Conservation (phyloP, 2,888 invertebrate genomes). For the Lamproptera curius region DNA sequence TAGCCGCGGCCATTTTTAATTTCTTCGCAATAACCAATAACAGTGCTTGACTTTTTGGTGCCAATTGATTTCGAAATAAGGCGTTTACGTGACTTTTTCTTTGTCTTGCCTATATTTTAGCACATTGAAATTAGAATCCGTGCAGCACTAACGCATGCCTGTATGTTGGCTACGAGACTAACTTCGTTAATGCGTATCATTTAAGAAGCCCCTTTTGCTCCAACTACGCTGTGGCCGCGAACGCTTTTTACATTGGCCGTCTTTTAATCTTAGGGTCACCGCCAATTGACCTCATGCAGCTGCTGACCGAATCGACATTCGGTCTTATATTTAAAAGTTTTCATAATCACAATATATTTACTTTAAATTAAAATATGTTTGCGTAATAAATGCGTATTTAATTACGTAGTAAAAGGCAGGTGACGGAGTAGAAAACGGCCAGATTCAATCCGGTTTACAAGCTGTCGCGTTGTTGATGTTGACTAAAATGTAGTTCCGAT, state of each 20-base stretch:
- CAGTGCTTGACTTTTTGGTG: too few relatives aligned
- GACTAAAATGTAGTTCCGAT: too few relatives aligned
- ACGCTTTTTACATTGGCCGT: slow-evolving; percentile 42
- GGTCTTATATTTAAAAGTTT: slow-evolving; percentile 42
- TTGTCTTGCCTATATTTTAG: too few relatives aligned
- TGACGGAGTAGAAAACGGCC: neutral
- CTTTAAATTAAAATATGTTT: too few relatives aligned
- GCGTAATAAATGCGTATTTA: neutral
- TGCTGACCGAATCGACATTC: slow-evolving; percentile 51
- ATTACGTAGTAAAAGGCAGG: neutral
- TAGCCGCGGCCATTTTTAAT: too few relatives aligned
- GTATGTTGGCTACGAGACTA: slow-evolving; percentile 37
- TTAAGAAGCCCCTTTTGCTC: slow-evolving; percentile 31
- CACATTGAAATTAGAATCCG: neutral
- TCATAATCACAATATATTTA: slow-evolving; percentile 9
- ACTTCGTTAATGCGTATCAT: slow-evolving; percentile 33
- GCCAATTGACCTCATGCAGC: slow-evolving; percentile 69
- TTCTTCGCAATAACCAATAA: too few relatives aligned
- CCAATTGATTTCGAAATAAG: too few relatives aligned
- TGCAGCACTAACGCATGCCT: slow-evolving; percentile 34
- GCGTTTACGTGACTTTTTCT: too few relatives aligned
- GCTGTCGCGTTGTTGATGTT: too few relatives aligned
- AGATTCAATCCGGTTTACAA: neutral
- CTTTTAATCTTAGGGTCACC: slow-evolving; percentile 62
- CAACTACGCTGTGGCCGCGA: slow-evolving; percentile 18